Conservation (phyloP, 2,113 vertebrate genomes). For the Hemiprocne comata region DNA sequence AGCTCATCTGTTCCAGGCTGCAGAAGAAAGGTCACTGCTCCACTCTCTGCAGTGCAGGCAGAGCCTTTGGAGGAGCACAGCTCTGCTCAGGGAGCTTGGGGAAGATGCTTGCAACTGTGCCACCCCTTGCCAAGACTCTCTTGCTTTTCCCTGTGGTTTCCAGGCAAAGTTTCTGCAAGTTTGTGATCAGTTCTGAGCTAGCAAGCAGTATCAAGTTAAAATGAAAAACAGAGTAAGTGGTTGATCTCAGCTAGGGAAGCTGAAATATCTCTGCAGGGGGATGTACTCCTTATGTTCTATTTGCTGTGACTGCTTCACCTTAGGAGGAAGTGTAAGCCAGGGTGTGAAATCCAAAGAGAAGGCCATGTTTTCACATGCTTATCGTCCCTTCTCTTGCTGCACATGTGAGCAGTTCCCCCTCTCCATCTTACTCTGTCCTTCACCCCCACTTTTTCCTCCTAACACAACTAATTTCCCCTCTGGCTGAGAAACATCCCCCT, state of each 20-base stretch:
- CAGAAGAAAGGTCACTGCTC: neutral
- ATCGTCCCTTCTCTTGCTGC: neutral
- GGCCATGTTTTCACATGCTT: neutral
- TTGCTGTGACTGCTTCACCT: neutral
- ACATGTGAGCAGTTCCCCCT: neutral
- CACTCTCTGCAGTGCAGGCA: rapidly evolving
- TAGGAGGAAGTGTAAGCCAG: neutral
- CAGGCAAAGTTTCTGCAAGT: neutral
- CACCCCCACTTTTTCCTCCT: neutral
- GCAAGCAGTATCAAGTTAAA: neutral
- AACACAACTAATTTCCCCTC: neutral
- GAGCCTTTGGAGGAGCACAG: neutral
- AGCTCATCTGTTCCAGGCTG: neutral
- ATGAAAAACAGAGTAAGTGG: neutral
- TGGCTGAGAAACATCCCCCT: neutral
- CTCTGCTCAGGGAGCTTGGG: neutral
- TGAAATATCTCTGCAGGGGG: neutral
- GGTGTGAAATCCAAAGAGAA: neutral
- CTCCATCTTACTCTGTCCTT: neutral
- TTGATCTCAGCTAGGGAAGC: neutral
- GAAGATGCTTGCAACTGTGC: neutral
- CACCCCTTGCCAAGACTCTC: neutral
- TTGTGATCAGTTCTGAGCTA: neutral
- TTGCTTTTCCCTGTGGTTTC: neutral
- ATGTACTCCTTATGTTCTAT: neutral